Base-by-base conservation (phyloP, 2,113 vertebrate genomes). In the Anguilla rostrata region DNA sequence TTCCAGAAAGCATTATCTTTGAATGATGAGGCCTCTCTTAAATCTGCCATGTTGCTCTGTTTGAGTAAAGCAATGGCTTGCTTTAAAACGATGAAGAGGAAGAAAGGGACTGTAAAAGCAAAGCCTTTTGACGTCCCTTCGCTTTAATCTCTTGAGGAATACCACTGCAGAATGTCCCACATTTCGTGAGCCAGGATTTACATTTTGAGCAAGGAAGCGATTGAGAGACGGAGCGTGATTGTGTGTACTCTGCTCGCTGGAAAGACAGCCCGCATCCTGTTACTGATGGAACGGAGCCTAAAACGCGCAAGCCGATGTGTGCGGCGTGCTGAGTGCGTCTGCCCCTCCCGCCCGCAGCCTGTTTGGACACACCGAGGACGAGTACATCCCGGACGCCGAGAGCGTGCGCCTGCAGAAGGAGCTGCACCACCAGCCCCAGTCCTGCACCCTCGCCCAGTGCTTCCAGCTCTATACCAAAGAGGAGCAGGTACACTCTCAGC, bases 401-500 rank as follows among this genome's bases (percentile, higher is more conserved):
- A 99, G 98, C 0, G 98, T 99, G 87, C 98, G 97, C 88, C 94
- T 98, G 93, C 98, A 99, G 94, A 94, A 94, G 91, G 97, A 98
- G 89, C 97, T 97, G 11, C 98, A 99, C 88, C 97, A 97, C 79
- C 98, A 99, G 92, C 98, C 98, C 14, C 98, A 99, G 91, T 97
- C 95, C 88, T 99, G 98, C 96, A 98, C 97, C 87, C 96, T 99
- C 53, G 96, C 98, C 86, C 98, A 99, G 94, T 99, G 98, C 94
- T 98, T 99, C 91, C 98, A 99, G 90, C 97, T 99, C 56, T 99
- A 99, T 96, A 99, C 98, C 92, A 99, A 99, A 96, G 98, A 99
- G 95, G 98, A 99, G 83, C 97, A 98, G 97, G 98, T 99, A 92
- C 14, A 26, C 29, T 34, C 9, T 6, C 20, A 75, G 8, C 1